Conservation (phyloP, 2,888 invertebrate genomes). For the Arrhopalites spinosus region DNA sequence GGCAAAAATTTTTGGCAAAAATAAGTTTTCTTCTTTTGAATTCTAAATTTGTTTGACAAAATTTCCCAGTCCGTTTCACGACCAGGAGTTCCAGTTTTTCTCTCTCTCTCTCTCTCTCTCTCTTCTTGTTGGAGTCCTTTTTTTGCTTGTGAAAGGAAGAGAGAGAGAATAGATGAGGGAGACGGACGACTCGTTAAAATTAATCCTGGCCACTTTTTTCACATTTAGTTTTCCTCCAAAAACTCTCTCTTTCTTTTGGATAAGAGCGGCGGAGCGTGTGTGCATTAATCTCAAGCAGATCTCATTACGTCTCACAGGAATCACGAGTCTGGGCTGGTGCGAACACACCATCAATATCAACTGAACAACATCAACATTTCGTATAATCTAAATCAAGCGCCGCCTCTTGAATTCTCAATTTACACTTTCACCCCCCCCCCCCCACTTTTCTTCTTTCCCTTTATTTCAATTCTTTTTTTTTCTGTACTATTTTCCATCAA, state of each 20-base stretch:
- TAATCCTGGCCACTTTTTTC: conserved; percentile 32
- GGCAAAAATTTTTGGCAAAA: background rate
- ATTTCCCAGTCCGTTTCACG: no score
- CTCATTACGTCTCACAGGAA: conserved; percentile 45
- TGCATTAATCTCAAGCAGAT: conserved; percentile 47
- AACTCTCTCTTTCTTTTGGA: conserved; percentile 28
- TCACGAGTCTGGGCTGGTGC: conserved; percentile 36
- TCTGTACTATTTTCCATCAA: background rate
- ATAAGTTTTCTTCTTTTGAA: conserved; percentile 8
- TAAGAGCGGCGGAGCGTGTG: conserved; percentile 38
- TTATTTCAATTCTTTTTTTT: background rate
- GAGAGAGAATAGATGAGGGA: background rate
- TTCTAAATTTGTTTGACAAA: no score
- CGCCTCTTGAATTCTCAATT: conserved; percentile 7
- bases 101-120: background rate
- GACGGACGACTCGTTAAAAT: conserved; percentile 17
- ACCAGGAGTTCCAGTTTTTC: background rate
- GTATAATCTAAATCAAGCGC: conserved; percentile 23
- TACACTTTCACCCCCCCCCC: background rate
- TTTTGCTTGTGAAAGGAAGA: no score
- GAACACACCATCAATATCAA: conserved; percentile 29
- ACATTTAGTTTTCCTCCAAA: conserved; percentile 31
- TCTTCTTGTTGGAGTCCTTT: no score
- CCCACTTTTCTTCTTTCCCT: background rate
- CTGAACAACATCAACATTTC: conserved; percentile 28